Base-by-base conservation (phyloP, 2,797 vertebrate genomes). In the Myotis findleyi region DNA sequence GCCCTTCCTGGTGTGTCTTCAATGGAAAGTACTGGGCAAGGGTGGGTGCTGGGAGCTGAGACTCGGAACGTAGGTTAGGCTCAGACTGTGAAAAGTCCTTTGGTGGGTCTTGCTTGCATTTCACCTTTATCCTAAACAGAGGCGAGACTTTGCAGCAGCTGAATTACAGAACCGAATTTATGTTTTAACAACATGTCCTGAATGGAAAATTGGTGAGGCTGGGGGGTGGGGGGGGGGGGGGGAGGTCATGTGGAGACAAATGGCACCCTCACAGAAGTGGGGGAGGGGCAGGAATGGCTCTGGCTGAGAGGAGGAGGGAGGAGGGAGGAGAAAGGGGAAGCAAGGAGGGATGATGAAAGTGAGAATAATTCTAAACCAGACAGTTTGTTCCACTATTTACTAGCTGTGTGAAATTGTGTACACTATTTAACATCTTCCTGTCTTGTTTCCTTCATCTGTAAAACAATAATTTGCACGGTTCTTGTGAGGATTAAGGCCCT, bases 361-460 rank as follows among this genome's bases (percentile, higher is more conserved):
- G 7, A 81, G 9, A 30, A 25, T 16, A 20, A 66, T 59, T 57
- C 53, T 38, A 80, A 77, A 12, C 25, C 18, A 59, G 33, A 30
- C 14, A 68, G 53, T 27, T 38, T 62, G 11, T 20, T 55, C 11
- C 21, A 10, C 53, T 9, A 23, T 95, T 93, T 87, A 73, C 27
- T 73, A 44, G 20, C 36, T 84, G 25, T 41, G 44, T 81, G 69
- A 59, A 33, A n/a, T 94, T 69, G 30, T 73, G 7, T 77, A 79
- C 73, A 44, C 72, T 94, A 36, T 89, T 91, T 93, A 83, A 73
- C 68, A 81, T 91, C 41, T 87, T 94, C 57, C 62, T 75, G 73
- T 71, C 82, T 92, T 95, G n/a, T 94, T 94, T 95, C 73, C 44
- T 82, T 97, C 72, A 64, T 92, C 62, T 93, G 18, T 75, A 87